Evolutionary conservation across 2,113 vertebrate genomes (phyloP).

Genomic region (Pao palembangensis): DNA sequence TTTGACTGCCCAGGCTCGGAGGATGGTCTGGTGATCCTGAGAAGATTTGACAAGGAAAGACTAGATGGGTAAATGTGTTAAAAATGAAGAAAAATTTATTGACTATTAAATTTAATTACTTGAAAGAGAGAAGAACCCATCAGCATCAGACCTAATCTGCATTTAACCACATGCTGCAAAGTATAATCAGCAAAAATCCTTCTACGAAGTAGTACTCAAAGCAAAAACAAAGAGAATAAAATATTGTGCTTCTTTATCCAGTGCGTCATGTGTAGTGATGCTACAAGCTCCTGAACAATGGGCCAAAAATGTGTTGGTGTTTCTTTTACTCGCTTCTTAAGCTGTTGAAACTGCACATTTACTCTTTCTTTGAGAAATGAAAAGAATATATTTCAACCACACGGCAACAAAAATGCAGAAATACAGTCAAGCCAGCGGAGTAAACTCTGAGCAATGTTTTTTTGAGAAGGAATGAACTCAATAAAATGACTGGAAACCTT

Average conservation of each 20-base stretch:
- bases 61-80: background rate
- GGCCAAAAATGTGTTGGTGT: background rate
- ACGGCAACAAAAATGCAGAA: background rate
- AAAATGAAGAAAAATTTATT: background rate
- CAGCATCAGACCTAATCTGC: too few relatives aligned
- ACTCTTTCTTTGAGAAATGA: background rate
- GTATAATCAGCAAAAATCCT: too few relatives aligned
- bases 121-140: background rate
- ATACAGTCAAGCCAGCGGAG: background rate
- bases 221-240: too few relatives aligned
- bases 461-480: too few relatives aligned
- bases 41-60: slow-evolving; percentile 18
- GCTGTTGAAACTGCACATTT: background rate
- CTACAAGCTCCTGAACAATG: too few relatives aligned
- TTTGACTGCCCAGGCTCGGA: slow-evolving; percentile 82
- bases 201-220: too few relatives aligned
- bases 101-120: too few relatives aligned
- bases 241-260: too few relatives aligned
- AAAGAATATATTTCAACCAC: background rate
- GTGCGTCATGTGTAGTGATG: too few relatives aligned
- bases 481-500: too few relatives aligned
- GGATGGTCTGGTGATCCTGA: slow-evolving; percentile 84
- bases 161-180: too few relatives aligned
- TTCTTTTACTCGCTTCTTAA: background rate
- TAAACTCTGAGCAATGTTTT: too few relatives aligned